phyloP scores from a whole-genome alignment of 2,113 vertebrate genomes.

The Chunga burmeisteri region DNA sequence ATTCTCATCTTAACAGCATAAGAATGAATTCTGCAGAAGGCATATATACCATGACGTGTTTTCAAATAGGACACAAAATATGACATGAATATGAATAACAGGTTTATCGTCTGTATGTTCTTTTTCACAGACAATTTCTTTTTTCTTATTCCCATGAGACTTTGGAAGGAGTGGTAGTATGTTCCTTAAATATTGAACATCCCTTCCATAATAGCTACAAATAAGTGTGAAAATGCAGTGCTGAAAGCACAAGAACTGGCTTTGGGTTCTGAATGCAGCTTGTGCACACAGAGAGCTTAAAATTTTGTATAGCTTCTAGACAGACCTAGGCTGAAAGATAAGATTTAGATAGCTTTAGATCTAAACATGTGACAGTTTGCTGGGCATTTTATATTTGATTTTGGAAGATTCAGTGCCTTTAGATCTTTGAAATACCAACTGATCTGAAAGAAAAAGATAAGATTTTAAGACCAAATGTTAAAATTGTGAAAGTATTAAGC shows the following conservation, averaged over 20 bases:
- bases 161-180: neutral
- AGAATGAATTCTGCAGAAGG: neutral
- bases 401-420: neutral
- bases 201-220: neutral
- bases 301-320: neutral
- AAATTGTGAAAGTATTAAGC: neutral
- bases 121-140: neutral
- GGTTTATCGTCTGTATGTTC: neutral
- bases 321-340: neutral
- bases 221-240: neutral
- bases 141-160: neutral
- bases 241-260: neutral
- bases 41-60: neutral
- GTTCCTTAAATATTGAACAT: neutral
- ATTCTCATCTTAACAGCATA: neutral
- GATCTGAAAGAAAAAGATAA: neutral
- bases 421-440: neutral
- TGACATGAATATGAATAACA: neutral
- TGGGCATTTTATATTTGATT: neutral
- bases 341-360: neutral
- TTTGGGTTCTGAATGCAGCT: neutral
- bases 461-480: neutral
- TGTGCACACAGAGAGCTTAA: neutral
- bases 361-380: neutral
- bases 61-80: neutral